Percentiles rank a stretch among this genome's conserved stretches.
These are phyloP conservation scores for Varecia variegata DNA, from an alignment of 2,797 vertebrate species.

Conservation along the genomic window DNA sequence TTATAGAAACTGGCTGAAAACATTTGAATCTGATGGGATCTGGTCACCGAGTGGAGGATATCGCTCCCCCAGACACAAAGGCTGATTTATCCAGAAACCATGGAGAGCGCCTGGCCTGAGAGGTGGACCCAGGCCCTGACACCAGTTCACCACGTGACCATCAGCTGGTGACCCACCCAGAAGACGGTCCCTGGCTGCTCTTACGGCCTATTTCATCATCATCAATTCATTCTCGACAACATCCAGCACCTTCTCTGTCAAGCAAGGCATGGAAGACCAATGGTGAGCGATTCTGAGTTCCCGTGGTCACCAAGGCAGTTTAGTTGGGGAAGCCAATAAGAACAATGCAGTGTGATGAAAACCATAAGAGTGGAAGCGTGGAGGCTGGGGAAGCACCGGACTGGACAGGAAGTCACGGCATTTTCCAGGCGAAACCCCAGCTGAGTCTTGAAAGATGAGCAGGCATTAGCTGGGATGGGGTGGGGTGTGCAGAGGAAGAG, in stretches of 20 bases:
- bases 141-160: accelerated
- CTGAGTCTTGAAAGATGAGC: not conserved
- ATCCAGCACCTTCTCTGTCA: not conserved
- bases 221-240: not conserved
- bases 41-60: not conserved
- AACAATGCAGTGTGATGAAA: not conserved
- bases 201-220: not conserved
- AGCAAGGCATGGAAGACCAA: not conserved
- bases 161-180: not conserved
- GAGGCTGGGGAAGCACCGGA: not conserved
- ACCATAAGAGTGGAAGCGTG: accelerated
- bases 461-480: not conserved
- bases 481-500: accelerated
- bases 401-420: not conserved
- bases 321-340: not conserved
- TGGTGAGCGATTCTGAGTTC: not conserved
- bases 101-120: not conserved
- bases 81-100: not conserved
- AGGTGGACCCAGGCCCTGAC: not conserved
- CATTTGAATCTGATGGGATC: not conserved
- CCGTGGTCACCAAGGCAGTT: not conserved
- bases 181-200: not conserved
- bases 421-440: not conserved
- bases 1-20: constrained; percentile 50
- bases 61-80: not conserved